phyloP scores from a whole-genome alignment of 2,797 vertebrate species.

The Apogon hyalosoma region DNA sequence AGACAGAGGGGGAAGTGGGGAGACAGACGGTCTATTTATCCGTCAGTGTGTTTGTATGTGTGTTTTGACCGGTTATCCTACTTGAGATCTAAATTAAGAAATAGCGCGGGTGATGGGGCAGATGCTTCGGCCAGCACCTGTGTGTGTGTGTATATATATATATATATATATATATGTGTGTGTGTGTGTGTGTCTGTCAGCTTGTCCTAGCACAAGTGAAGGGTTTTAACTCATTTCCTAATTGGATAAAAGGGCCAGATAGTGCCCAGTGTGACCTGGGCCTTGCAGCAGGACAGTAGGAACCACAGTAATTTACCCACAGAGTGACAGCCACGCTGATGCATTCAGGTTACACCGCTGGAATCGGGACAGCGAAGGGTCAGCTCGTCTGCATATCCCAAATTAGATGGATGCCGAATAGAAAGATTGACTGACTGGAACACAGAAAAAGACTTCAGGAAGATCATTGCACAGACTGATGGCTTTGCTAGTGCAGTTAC shows the following conservation, averaged over 20 bases:
- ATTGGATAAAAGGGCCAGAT: slow-evolving; percentile 83
- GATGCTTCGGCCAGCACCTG: slow-evolving; percentile 58
- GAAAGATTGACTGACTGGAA: slow-evolving; percentile 55
- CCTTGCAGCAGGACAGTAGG: slow-evolving; percentile 71
- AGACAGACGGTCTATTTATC: slow-evolving; percentile 79
- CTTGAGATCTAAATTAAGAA: slow-evolving; percentile 87
- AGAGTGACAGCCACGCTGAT: slow-evolving; percentile 74
- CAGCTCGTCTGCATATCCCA: slow-evolving; percentile 42
- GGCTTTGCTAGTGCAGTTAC: slow-evolving; percentile 48
- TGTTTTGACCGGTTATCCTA: slow-evolving; percentile 83
- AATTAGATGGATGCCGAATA: slow-evolving; percentile 50
- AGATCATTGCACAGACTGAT: slow-evolving; percentile 53
- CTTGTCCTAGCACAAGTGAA: slow-evolving; percentile 67
- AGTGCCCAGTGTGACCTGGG: slow-evolving; percentile 65
- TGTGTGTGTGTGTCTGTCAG: slow-evolving; percentile 55
- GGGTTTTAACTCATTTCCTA: slow-evolving; percentile 82
- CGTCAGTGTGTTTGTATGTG: slow-evolving; percentile 80
- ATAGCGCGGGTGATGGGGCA: slow-evolving; percentile 87
- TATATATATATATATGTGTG: too few relatives aligned
- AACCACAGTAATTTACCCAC: slow-evolving; percentile 75
- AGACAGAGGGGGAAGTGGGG: slow-evolving; percentile 62
- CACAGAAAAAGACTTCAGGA: slow-evolving; percentile 20
- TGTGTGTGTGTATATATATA: slow-evolving; percentile 2
- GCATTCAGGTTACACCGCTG: slow-evolving; percentile 56
- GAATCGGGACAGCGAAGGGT: slow-evolving; percentile 48